phyloP scores from a whole-genome alignment of 2,888 invertebrate genomes.

The Caenorhabditis parvicauda region DNA sequence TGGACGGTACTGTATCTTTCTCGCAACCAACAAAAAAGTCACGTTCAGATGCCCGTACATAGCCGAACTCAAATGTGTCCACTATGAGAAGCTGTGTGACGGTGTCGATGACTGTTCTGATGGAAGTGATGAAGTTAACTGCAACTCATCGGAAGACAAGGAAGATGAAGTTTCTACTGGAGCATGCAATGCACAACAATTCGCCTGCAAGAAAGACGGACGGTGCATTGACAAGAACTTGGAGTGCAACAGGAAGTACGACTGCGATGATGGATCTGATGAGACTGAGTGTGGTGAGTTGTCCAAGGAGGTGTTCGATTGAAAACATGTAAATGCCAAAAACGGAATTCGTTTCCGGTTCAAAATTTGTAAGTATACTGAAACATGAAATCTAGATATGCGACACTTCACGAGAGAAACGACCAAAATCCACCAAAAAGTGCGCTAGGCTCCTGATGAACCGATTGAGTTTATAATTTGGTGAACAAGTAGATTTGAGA shows the following conservation, averaged over 20 bases:
- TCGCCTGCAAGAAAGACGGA: conserved; percentile 29
- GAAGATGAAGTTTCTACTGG: conserved; percentile 1
- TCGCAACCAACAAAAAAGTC: too few relatives aligned
- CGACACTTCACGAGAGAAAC: too few relatives aligned
- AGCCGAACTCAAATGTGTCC: conserved; percentile 72
- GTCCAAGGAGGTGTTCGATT: neutral
- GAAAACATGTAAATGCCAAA: neutral
- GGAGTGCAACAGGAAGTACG: conserved; percentile 74
- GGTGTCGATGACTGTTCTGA: conserved; percentile 70
- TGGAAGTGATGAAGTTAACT: conserved; percentile 76
- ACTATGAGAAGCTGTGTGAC: conserved; percentile 78
- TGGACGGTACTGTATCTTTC: too few relatives aligned
- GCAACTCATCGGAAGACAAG: conserved; percentile 40
- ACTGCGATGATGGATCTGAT: conserved; percentile 77
- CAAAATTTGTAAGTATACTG: too few relatives aligned
- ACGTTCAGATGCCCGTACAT: conserved; percentile 42
- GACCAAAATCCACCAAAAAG: too few relatives aligned
- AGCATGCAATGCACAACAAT: conserved; percentile 10
- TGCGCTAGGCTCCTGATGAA: too few relatives aligned
- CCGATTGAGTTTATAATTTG: too few relatives aligned
- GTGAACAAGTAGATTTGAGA: too few relatives aligned
- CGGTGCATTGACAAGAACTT: conserved; percentile 78
- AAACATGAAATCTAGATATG: too few relatives aligned
- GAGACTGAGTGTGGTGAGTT: conserved; percentile 81
- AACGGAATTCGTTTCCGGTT: too few relatives aligned